Percentiles rank a stretch among this genome's conserved stretches.
Evolutionary conservation across 2,888 invertebrate genomes (phyloP).

Genomic region (Miltochrista miniata): DNA sequence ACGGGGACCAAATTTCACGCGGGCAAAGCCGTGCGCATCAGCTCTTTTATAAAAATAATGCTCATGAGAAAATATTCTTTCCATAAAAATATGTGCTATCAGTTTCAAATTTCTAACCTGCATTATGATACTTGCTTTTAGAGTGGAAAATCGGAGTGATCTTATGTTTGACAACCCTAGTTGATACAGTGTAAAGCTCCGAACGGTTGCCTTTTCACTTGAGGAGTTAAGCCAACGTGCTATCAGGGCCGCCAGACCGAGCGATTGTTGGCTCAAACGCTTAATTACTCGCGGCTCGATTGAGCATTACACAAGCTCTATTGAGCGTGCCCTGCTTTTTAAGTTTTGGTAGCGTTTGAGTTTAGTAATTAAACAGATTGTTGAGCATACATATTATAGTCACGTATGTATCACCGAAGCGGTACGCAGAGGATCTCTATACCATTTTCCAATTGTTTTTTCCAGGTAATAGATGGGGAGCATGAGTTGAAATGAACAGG

Average conservation of each 20-base stretch:
- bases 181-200: conserved; percentile 29
- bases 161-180: conserved; percentile 20
- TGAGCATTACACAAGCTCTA: conserved; percentile 50
- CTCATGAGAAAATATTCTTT: no score
- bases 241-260: conserved; percentile 59
- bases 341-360: conserved; percentile 7
- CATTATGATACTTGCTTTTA: not conserved
- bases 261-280: conserved; percentile 65
- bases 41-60: no score
- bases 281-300: conserved; percentile 60
- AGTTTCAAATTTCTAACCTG: not conserved
- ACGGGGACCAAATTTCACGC: no score
- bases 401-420: no score
- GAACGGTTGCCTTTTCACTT: conserved; percentile 50
- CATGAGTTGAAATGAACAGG: no score
- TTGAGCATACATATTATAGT: no score
- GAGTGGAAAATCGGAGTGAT: not conserved
- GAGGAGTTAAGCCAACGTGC: conserved; percentile 57
- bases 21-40: no score
- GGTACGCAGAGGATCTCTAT: no score
- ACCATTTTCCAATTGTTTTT: no score
- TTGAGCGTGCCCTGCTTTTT: conserved; percentile 37
- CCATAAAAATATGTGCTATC: not conserved
- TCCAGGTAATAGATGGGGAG: no score
- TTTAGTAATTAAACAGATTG: not conserved